Conservation (phyloP, 1,140 invertebrate genomes). For the Drosophila funebris region DNA sequence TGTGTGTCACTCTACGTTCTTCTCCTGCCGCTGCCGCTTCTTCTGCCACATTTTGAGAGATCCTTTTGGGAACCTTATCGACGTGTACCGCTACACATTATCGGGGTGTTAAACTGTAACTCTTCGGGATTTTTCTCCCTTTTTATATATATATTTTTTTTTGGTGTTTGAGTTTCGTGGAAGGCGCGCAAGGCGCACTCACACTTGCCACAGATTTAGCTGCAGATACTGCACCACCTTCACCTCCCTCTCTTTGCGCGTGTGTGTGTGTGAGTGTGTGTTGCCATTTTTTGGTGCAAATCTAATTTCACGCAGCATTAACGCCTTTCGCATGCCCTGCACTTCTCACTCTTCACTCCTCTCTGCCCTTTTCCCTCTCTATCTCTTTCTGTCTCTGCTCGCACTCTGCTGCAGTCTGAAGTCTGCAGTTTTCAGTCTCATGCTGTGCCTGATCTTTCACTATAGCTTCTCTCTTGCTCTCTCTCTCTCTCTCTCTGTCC, state of each 20-base stretch:
- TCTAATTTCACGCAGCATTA: slow-evolving; percentile 84
- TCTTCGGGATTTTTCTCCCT: slow-evolving; percentile 35
- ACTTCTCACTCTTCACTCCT: slow-evolving; percentile 17
- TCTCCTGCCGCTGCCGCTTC: neutral
- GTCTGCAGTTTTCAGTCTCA: slow-evolving; percentile 20
- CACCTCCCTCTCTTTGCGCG: neutral
- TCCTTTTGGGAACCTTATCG: slow-evolving; percentile 59
- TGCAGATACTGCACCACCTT: slow-evolving; percentile 40
- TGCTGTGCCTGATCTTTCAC: slow-evolving; percentile 59
- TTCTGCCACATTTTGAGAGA: neutral
- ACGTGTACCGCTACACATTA: slow-evolving; percentile 57
- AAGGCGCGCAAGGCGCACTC: slow-evolving; percentile 41
- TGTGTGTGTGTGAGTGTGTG: neutral
- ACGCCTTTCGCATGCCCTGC: slow-evolving; percentile 78
- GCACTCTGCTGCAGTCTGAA: neutral
- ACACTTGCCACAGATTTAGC: slow-evolving; percentile 50
- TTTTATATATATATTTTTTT: neutral
- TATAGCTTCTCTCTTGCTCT: neutral
- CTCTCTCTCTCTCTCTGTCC: neutral
- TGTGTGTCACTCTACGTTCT: slow-evolving; percentile 62
- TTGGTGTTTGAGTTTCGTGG: slow-evolving; percentile 44
- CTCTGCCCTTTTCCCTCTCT: slow-evolving; percentile 3
- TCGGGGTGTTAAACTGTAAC: slow-evolving; percentile 83
- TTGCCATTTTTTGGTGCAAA: slow-evolving; percentile 73
- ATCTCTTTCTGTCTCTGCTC: neutral